Conservation (phyloP, 2,888 invertebrate genomes). For the Brassicogethes aeneus region DNA sequence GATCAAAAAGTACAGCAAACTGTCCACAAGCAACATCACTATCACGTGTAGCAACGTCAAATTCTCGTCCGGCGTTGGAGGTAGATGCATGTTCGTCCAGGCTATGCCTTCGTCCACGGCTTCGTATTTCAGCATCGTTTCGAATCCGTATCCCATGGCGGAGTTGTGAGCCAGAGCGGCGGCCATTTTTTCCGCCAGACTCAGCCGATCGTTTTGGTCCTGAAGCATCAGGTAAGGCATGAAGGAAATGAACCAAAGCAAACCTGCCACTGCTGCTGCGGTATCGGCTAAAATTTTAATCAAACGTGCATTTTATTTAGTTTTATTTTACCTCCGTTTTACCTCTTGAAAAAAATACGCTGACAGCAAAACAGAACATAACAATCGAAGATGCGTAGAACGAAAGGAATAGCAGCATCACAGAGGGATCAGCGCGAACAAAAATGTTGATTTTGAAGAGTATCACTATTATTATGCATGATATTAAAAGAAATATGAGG, state of each 20-base stretch:
- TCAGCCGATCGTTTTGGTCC: constrained; percentile 53
- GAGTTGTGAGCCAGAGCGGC: constrained; percentile 65
- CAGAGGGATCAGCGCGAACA: constrained; percentile 55
- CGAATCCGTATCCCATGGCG: constrained; percentile 72
- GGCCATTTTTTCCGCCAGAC: constrained; percentile 49
- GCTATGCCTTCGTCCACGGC: constrained; percentile 60
- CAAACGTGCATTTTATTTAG: no score
- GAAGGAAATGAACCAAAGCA: constrained; percentile 68
- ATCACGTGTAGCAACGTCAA: constrained; percentile 63
- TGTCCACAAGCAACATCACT: constrained; percentile 60
- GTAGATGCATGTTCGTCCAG: constrained; percentile 53
- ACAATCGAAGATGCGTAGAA: constrained; percentile 63
- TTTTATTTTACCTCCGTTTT: no score
- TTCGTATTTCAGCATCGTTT: constrained; percentile 63
- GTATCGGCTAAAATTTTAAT: constrained; percentile 69
- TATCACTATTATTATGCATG: constrained; percentile 48
- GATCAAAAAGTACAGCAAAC: constrained; percentile 60
- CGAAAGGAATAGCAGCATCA: constrained; percentile 61
- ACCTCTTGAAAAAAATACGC: constrained; percentile 74
- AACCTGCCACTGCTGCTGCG: constrained; percentile 66
- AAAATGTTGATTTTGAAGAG: constrained; percentile 59
- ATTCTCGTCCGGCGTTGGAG: constrained; percentile 57
- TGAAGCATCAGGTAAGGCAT: constrained; percentile 62
- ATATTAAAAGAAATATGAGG: constrained; percentile 55
- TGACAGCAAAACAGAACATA: constrained; percentile 70